Conservation (phyloP, 2,797 vertebrate genomes). For the Tenualosa thibaudeaui region DNA sequence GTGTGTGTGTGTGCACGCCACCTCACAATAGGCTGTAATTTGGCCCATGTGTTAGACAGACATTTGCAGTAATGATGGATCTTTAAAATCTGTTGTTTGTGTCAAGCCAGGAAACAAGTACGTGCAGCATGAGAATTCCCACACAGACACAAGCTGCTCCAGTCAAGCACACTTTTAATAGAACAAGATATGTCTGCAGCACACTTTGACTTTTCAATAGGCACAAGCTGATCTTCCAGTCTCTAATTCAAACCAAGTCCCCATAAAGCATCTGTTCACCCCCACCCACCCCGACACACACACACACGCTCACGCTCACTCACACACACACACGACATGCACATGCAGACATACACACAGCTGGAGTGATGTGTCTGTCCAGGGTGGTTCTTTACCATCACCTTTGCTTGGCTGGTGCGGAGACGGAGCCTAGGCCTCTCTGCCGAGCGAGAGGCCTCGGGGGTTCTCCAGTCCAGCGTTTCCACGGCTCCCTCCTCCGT, state of each 20-base stretch:
- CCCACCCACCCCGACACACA: slow-evolving; percentile 5
- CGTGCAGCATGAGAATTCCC: slow-evolving; percentile 49
- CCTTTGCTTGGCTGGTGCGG: slow-evolving; percentile 21
- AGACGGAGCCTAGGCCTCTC: neutral
- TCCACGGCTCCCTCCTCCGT: slow-evolving; percentile 16
- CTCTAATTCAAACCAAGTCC: slow-evolving; percentile 60
- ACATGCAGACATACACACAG: neutral
- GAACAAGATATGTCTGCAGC: slow-evolving; percentile 47
- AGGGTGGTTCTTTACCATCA: slow-evolving; percentile 14
- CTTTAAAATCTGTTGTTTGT: slow-evolving; percentile 55
- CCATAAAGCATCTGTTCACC: slow-evolving; percentile 33
- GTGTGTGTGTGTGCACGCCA: neutral
- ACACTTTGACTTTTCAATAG: slow-evolving; percentile 45
- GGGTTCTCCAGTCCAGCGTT: slow-evolving; percentile 21
- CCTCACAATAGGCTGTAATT: slow-evolving; percentile 49
- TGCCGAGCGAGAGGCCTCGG: neutral
- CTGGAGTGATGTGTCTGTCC: slow-evolving; percentile 25
- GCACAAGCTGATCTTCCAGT: slow-evolving; percentile 44
- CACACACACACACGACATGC: neutral
- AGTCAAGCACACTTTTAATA: slow-evolving; percentile 44
- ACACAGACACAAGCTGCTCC: slow-evolving; percentile 40
- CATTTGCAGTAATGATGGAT: slow-evolving; percentile 53
- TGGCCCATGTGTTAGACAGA: slow-evolving; percentile 56
- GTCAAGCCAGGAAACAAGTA: too few species aligned
- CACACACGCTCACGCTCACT: neutral